Conservation (phyloP, 2,797 vertebrate genomes). For the Acanthurus leucopareius region DNA sequence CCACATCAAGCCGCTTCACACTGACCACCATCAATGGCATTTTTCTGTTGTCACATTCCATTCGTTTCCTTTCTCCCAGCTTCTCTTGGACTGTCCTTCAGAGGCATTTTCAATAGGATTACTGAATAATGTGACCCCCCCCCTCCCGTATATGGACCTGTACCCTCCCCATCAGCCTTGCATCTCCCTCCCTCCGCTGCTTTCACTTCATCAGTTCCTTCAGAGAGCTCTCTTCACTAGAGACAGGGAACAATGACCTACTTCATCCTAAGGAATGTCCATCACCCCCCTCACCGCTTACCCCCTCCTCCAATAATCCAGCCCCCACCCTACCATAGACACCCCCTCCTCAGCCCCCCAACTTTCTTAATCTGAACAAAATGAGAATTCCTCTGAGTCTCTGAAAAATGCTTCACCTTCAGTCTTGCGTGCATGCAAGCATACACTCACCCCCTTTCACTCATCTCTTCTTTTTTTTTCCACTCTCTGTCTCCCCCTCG, state of each 20-base stretch:
- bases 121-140: conserved; percentile 83
- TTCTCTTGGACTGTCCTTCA: conserved; percentile 85
- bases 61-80: conserved; percentile 78
- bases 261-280: conserved; percentile 89
- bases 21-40: conserved; percentile 87
- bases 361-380: conserved; percentile 87
- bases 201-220: conserved; percentile 89
- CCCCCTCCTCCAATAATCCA: conserved; percentile 72
- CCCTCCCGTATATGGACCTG: conserved; percentile 78
- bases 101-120: conserved; percentile 88
- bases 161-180: conserved; percentile 58
- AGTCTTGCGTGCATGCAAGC: conserved; percentile 53
- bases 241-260: conserved; percentile 89
- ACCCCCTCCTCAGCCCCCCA: conserved; percentile 29
- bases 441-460: conserved; percentile 39
- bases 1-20: conserved; percentile 78
- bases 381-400: conserved; percentile 84
- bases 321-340: conserved; percentile 60
- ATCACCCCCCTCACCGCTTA: conserved; percentile 47
- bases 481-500: conserved; percentile 5
- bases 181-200: conserved; percentile 78
- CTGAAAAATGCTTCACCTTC: conserved; percentile 80
- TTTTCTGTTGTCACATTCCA: conserved; percentile 89
- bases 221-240: conserved; percentile 85
- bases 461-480: conserved; percentile 18